A percentile compares a stretch with the other conserved stretches of the same genome.
These are phyloP conservation scores for Chaetorhynchus papuensis DNA, from an alignment of 2,113 vertebrate species.

Conservation along the genomic window DNA sequence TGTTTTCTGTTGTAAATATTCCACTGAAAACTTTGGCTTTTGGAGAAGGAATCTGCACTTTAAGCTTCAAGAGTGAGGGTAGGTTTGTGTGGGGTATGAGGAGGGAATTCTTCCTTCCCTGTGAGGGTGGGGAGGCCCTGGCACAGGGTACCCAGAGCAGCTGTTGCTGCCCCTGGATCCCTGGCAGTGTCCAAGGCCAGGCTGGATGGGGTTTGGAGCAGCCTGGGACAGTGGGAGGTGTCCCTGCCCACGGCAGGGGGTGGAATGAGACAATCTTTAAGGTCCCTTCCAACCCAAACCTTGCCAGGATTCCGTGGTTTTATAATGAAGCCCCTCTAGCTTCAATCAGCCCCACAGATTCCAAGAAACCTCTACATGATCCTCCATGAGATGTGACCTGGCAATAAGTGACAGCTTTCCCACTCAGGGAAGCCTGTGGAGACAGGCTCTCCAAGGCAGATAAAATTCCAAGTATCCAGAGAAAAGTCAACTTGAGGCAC, in stretches of 20 bases:
- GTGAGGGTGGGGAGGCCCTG: rapidly evolving
- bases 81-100: not conserved
- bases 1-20: not conserved
- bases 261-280: not conserved
- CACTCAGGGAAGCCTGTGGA: not conserved
- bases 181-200: not conserved
- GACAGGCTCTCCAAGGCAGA: not conserved
- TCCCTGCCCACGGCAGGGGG: not conserved
- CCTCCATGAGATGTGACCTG: not conserved
- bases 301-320: not conserved
- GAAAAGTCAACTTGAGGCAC: not conserved
- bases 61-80: rapidly evolving
- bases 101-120: rapidly evolving
- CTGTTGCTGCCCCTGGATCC: not conserved
- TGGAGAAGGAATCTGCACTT: not conserved
- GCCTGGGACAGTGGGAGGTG: rapidly evolving
- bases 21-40: not conserved
- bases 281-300: not conserved
- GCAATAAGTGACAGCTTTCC: not conserved
- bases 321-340: not conserved
- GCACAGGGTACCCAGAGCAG: not conserved
- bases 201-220: not conserved
- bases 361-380: not conserved
- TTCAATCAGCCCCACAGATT: not conserved
- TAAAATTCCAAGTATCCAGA: not conserved